A percentile compares a stretch with the other conserved stretches of the same genome.
Evolutionary conservation across 2,797 vertebrate species (phyloP).

Genomic region (Nyctibius grandis): DNA sequence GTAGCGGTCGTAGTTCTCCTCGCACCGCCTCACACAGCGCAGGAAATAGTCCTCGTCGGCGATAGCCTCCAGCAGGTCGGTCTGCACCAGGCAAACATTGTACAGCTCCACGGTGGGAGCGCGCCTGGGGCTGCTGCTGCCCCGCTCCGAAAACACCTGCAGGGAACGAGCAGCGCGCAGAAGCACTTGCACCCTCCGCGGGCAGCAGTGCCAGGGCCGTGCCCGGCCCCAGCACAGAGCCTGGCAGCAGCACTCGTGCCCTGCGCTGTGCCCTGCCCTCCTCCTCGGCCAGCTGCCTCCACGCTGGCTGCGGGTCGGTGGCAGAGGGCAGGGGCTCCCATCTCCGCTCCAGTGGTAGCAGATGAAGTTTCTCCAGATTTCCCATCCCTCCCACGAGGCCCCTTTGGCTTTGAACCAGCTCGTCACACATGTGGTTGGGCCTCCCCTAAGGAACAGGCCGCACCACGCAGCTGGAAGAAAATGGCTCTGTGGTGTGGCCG

Average conservation of each 20-base stretch:
- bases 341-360: background rate
- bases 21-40: conserved; percentile 75
- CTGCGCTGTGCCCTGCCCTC: fast-evolving
- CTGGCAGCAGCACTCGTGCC: fast-evolving
- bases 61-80: conserved; percentile 85
- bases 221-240: fast-evolving
- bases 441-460: background rate
- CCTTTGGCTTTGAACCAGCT: background rate
- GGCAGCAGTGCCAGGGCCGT: background rate
- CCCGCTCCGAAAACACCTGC: conserved; percentile 49
- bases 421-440: background rate
- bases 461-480: background rate
- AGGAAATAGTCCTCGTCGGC: conserved; percentile 83
- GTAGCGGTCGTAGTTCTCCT: conserved; percentile 84
- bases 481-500: fast-evolving
- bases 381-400: background rate
- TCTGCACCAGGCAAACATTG: conserved; percentile 84
- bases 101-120: conserved; percentile 81
- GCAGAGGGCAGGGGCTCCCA: background rate
- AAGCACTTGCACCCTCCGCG: fast-evolving
- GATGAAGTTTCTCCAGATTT: background rate
- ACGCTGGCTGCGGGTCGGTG: fast-evolving
- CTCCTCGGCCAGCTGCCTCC: fast-evolving
- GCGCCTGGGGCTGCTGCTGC: conserved; percentile 55
- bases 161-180: background rate